These are phyloP conservation scores for Ispidina picta DNA, from an alignment of 2,797 vertebrate genomes.

Conservation along the genomic window DNA sequence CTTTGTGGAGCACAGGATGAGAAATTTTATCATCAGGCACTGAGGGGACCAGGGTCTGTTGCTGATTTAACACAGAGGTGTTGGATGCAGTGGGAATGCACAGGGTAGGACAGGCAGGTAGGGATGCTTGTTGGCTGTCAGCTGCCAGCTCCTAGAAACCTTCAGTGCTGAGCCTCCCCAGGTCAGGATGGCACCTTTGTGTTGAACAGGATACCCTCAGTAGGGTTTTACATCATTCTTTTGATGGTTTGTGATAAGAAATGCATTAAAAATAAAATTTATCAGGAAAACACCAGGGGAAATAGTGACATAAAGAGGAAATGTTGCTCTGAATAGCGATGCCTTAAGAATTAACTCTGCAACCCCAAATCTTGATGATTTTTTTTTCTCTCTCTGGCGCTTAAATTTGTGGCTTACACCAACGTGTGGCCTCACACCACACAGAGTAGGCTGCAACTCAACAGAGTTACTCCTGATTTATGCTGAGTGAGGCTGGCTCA, in stretches of 20 bases:
- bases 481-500: not conserved
- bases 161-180: accelerated
- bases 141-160: not conserved
- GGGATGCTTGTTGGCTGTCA: not conserved
- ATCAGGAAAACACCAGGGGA: not conserved
- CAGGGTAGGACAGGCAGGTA: not conserved
- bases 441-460: not conserved
- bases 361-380: not conserved
- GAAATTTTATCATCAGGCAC: not conserved
- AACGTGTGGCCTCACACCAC: accelerated
- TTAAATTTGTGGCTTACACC: not conserved
- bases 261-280: not conserved
- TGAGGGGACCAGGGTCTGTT: accelerated
- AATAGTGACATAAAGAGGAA: not conserved
- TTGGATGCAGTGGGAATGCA: not conserved
- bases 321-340: not conserved
- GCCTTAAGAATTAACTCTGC: not conserved
- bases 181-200: not conserved
- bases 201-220: not conserved
- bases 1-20: not conserved
- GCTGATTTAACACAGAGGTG: accelerated
- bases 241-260: not conserved
- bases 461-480: not conserved
- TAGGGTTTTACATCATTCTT: not conserved
- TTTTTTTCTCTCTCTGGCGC: not conserved